Percentiles rank a stretch among this genome's conserved stretches.
Conservation (phyloP, 1,140 invertebrate species). For the Metopolophium dirhodum region DNA sequence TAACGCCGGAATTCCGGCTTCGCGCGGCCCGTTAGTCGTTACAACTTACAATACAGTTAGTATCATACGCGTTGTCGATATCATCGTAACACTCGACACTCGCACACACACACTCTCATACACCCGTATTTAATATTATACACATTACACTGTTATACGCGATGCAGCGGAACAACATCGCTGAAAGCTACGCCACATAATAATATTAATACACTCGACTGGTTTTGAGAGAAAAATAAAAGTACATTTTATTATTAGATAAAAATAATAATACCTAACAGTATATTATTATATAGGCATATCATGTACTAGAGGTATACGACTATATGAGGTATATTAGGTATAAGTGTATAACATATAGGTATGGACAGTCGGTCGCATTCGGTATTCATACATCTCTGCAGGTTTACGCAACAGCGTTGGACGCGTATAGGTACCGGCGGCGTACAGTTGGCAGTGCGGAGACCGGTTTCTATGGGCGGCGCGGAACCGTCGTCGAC, state of each 20-base stretch:
- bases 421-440: background rate
- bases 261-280: background rate
- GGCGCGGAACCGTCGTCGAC: background rate
- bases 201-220: background rate
- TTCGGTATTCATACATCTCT: background rate
- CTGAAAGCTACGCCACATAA: background rate
- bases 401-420: constrained; percentile 23
- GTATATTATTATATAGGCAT: background rate
- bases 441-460: background rate
- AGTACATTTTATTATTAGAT: background rate
- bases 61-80: background rate
- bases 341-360: background rate
- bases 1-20: background rate
- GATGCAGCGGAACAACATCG: background rate
- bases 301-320: too few relatives aligned
- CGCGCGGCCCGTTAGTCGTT: background rate
- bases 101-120: background rate
- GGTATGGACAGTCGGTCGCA: background rate
- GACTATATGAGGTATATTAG: background rate
- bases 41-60: background rate
- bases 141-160: background rate
- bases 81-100: background rate
- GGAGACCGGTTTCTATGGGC: constrained; percentile 34
- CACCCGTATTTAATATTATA: background rate
- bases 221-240: constrained; percentile 37